Percentiles rank a stretch among this genome's conserved stretches.
phyloP scores from a whole-genome alignment of 30 jellyfish, hydroid and myxozoan genomes.

The Hydractinia echinata region DNA sequence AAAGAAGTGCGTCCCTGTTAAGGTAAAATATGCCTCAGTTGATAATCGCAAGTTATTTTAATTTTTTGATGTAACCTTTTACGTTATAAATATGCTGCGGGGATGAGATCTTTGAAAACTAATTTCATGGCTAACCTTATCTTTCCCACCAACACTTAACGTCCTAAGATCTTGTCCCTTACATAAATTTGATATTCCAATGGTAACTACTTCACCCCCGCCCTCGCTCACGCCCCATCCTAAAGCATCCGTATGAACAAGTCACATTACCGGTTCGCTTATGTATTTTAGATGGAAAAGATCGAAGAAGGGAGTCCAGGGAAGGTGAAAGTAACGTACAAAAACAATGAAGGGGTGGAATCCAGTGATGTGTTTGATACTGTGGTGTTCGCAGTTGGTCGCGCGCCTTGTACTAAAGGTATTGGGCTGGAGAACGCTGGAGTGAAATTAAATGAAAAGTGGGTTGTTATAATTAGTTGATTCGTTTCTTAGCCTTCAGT shows the following conservation, averaged over 20 bases:
- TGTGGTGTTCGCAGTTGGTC: conserved; percentile 72
- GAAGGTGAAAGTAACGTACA: conserved; percentile 58
- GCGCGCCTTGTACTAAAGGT: conserved; percentile 78
- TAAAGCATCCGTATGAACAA: neutral
- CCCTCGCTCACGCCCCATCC: neutral
- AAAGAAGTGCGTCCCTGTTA: conserved; percentile 47
- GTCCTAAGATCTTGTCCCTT: no score
- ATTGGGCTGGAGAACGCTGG: conserved; percentile 88
- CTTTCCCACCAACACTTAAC: no score
- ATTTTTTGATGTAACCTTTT: no score
- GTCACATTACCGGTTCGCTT: no score
- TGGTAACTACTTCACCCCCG: no score
- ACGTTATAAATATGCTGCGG: no score
- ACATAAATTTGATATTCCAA: no score
- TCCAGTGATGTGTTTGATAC: conserved; percentile 67
- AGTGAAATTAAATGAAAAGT: conserved; percentile 60
- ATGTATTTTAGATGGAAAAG: conserved; percentile 46
- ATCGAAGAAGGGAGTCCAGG: conserved; percentile 75
- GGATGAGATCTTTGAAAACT: no score
- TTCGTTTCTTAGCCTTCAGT: no score
- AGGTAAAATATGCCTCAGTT: conserved; percentile 25
- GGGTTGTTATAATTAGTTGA: neutral
- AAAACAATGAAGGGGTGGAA: conserved; percentile 56
- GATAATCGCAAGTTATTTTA: no score
- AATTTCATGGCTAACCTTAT: no score